phyloP scores from a whole-genome alignment of 2,888 invertebrate species.

The Petrolisthes manimaculis region DNA sequence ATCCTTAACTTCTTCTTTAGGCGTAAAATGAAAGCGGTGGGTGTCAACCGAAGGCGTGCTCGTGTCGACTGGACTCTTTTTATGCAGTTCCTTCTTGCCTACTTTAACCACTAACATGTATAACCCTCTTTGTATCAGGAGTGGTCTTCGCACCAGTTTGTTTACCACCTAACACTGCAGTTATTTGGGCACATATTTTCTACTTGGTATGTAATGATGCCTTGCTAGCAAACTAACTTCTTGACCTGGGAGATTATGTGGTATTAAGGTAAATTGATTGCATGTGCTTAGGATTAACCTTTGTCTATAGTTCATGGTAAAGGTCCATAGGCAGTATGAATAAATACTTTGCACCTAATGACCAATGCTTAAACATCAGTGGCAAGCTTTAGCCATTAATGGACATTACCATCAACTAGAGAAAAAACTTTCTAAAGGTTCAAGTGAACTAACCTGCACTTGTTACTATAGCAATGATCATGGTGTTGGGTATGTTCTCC shows the following conservation, averaged over 20 bases:
- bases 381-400: no score
- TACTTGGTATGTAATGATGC: slow-evolving; percentile 13
- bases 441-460: slow-evolving; percentile 14
- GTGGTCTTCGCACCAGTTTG: slow-evolving; percentile 2
- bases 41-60: slow-evolving; percentile 30
- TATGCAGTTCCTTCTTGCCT: slow-evolving; percentile 27
- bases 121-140: not conserved
- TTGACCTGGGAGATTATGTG: not conserved
- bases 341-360: no score
- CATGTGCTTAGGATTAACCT: no score
- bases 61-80: slow-evolving; percentile 39
- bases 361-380: no score
- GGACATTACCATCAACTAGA: no score
- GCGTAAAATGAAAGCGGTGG: slow-evolving; percentile 68
- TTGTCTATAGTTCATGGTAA: no score
- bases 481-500: slow-evolving; percentile 45
- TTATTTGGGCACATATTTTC: not conserved
- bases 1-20: slow-evolving; percentile 92
- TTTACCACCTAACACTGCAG: slow-evolving; percentile 8
- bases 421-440: no score
- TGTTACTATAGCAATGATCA: slow-evolving; percentile 11
- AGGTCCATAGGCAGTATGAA: no score
- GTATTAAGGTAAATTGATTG: no score
- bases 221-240: not conserved
- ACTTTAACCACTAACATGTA: not conserved